Evolutionary conservation across 2,888 invertebrate genomes (phyloP).

Genomic region (Polietes domitor): DNA sequence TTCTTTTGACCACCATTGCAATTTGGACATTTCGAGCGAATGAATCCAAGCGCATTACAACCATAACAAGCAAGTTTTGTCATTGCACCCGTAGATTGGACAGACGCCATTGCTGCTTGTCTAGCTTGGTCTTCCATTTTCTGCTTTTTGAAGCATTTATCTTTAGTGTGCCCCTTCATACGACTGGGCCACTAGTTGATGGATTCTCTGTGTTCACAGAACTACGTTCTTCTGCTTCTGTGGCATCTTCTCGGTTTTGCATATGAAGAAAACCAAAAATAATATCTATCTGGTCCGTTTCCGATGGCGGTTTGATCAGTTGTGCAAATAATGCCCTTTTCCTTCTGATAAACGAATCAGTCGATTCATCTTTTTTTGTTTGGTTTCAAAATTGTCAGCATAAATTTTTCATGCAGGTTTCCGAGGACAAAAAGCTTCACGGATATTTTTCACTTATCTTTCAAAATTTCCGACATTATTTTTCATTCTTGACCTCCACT

Average conservation of each 20-base stretch:
- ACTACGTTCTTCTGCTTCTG: not conserved
- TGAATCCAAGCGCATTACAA: not conserved
- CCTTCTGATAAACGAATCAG: constrained; percentile 39
- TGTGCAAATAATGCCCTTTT: constrained; percentile 34
- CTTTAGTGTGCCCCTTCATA: too few relatives aligned
- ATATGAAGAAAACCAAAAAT: not conserved
- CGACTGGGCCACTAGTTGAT: not conserved
- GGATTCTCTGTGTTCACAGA: not conserved
- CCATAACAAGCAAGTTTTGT: not conserved
- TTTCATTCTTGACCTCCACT: constrained; percentile 31
- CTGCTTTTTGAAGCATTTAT: too few relatives aligned
- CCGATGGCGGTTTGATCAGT: not conserved
- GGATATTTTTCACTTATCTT: not conserved
- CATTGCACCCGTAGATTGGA: not conserved
- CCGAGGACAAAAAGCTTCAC: constrained; percentile 27
- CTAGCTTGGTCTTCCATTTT: too few relatives aligned
- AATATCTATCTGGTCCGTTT: not conserved
- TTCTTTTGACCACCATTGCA: not conserved
- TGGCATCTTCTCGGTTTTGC: not conserved
- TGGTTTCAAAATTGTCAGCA: constrained; percentile 7
- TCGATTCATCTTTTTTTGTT: constrained; percentile 43
- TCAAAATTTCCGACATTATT: not conserved
- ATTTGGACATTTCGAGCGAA: not conserved
- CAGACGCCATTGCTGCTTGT: not conserved
- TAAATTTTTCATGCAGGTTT: constrained; percentile 32